Evolutionary conservation across 37 sponge, comb jelly and placozoan genomes (phyloP), one percentile per base, ranked within the genome.

Genomic region (Crambe crambe): DNA sequence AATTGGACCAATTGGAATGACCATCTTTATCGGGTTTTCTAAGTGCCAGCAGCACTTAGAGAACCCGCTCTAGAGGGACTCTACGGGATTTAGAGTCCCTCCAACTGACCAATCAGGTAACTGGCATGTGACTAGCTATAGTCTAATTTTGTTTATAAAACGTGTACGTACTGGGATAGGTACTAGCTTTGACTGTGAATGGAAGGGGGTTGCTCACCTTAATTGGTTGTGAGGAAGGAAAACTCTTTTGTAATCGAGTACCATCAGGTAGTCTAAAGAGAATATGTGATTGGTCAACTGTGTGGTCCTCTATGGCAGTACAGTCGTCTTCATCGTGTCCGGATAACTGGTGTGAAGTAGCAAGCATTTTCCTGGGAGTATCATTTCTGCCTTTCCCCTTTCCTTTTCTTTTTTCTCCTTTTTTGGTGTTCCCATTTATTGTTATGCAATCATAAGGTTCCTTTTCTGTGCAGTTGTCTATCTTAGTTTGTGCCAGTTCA

Each of bases 261-360:
- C 95, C 95, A 81, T 87, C 74, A 0, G 91, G 95, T 20, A 90
- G 58, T 27, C 95, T 59, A 34, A 94, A 37, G 31, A 94, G 26
- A 10, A 94, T 42, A 18, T 60, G 70, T 12, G 68, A 42, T 4
- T 79, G 25, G 0, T 83, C 85, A 29, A 10, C 75, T 36, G 58
- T 79, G 1, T 37, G 37, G 15, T 10, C 23, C 20, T 70, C 82
- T 3, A 59, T 70, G 58, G 26, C 37, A 1, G 56, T 75, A n/a
- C 2, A 23, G 71, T 39, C 71, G 38, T 40, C 58, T 27, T 61
- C 30, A 47, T 12, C 51, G 6, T 47, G 6, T 15, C 51, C 12
- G 10, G 6, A 15, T n/a, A n/a, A n/a, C 51, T 6, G 10, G 12
- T 15, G 51, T 15, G 51, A 47, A 12, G 6, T 12, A 12, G 12